Percentiles rank a stretch among this genome's conserved stretches.
These are phyloP conservation scores for Cenopis cana DNA, from an alignment of 2,888 invertebrate species.

Conservation along the genomic window DNA sequence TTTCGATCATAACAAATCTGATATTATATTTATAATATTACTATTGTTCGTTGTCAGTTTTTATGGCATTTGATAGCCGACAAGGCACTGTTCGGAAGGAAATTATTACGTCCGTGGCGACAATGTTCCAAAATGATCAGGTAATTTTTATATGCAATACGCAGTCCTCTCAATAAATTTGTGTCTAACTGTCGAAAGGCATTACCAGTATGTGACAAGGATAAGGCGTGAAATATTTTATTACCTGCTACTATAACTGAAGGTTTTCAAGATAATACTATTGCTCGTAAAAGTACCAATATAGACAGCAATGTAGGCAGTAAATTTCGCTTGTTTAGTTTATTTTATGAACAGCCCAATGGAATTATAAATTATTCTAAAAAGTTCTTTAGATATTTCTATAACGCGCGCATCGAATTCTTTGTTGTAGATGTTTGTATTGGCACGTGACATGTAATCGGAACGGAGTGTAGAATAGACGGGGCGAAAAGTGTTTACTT, in stretches of 20 bases:
- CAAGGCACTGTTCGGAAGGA: too few species aligned
- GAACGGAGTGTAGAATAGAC: conserved; percentile 34
- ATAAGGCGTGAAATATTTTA: conserved; percentile 34
- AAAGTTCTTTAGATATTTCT: neutral
- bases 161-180: conserved; percentile 35
- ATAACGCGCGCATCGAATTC: neutral
- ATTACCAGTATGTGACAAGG: conserved; percentile 29
- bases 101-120: neutral
- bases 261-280: conserved; percentile 20
- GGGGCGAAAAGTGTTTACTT: conserved; percentile 33
- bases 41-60: too few species aligned
- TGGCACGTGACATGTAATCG: conserved; percentile 26
- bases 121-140: neutral
- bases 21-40: too few species aligned
- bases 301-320: conserved; percentile 17
- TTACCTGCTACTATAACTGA: conserved; percentile 25
- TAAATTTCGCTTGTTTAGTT: conserved; percentile 12
- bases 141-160: neutral
- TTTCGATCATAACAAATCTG: too few species aligned
- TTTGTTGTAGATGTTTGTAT: conserved; percentile 19
- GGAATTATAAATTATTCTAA: neutral
- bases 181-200: conserved; percentile 31
- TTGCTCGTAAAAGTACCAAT: conserved; percentile 28
- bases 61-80: neutral
- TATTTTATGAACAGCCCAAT: neutral